Evolutionary conservation across 2,797 vertebrate species (phyloP).

Genomic region (Catamblyrhynchus diadema): DNA sequence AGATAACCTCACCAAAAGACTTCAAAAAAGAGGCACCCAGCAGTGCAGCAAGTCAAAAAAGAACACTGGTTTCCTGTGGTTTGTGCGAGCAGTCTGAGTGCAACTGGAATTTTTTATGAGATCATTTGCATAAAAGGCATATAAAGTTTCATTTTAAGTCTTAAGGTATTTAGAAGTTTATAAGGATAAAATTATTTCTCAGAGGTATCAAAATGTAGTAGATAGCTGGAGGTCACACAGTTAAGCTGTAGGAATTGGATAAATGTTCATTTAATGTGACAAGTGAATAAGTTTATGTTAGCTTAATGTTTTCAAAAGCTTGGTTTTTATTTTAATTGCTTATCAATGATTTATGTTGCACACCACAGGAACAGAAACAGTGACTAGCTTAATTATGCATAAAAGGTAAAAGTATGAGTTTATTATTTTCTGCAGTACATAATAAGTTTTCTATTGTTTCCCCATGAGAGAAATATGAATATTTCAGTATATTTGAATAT

Average conservation of each 20-base stretch:
- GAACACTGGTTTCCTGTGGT: background rate
- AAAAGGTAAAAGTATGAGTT: background rate
- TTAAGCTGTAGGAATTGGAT: background rate
- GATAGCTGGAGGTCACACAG: background rate
- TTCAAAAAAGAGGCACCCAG: background rate
- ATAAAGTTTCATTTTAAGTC: background rate
- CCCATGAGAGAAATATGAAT: background rate
- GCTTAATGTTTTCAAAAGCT: conserved; percentile 5
- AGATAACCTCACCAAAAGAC: background rate
- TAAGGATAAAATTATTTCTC: background rate
- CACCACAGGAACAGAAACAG: background rate
- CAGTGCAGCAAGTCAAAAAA: background rate
- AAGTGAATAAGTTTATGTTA: background rate
- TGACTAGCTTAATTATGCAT: background rate
- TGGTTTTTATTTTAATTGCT: background rate
- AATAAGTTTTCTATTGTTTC: background rate
- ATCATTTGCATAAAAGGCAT: background rate
- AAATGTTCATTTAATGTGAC: conserved; percentile 22
- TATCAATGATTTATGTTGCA: conserved; percentile 4
- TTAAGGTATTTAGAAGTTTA: background rate
- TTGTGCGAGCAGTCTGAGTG: background rate
- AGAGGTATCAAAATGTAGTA: background rate
- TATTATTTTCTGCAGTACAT: background rate
- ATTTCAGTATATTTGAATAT: background rate
- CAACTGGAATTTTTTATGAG: background rate